Evolutionary conservation across 2,888 invertebrate genomes (phyloP).

Genomic region (Sicus ferrugineus): DNA sequence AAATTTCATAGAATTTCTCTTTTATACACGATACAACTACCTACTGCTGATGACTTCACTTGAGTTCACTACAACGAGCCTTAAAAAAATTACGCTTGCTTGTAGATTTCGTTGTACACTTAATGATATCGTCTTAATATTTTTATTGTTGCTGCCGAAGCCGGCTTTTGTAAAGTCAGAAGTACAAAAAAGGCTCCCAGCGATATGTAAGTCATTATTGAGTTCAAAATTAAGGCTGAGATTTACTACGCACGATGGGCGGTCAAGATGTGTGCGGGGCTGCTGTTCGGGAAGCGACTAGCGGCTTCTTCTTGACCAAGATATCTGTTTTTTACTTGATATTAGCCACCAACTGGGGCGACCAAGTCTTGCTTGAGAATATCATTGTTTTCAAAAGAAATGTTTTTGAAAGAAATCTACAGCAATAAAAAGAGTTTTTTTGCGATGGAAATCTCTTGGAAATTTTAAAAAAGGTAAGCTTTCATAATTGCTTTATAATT

Average conservation of each 20-base stretch:
- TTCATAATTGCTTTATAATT: slow-evolving; percentile 11
- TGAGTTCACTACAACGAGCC: background rate
- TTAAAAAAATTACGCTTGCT: background rate
- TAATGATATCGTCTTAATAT: slow-evolving; percentile 16
- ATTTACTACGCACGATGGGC: slow-evolving; percentile 9
- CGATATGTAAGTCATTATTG: background rate
- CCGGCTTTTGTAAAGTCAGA: slow-evolving; percentile 2
- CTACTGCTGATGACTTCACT: slow-evolving; percentile 25
- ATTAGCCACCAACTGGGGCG: too few relatives aligned
- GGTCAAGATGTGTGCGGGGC: background rate
- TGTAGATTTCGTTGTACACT: background rate
- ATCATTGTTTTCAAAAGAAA: background rate
- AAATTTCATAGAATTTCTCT: slow-evolving; percentile 27
- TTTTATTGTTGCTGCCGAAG: background rate
- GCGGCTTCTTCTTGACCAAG: background rate
- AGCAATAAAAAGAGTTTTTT: background rate
- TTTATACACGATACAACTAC: background rate
- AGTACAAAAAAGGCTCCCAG: too few relatives aligned
- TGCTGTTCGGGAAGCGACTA: background rate
- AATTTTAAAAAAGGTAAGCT: background rate
- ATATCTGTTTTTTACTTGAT: background rate
- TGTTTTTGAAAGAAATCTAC: background rate
- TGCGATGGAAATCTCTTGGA: background rate
- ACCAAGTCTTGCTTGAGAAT: background rate
- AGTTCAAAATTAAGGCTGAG: too few relatives aligned